phyloP scores from a whole-genome alignment of 2,113 vertebrate genomes.

The Trichomycterus rosablanca region DNA sequence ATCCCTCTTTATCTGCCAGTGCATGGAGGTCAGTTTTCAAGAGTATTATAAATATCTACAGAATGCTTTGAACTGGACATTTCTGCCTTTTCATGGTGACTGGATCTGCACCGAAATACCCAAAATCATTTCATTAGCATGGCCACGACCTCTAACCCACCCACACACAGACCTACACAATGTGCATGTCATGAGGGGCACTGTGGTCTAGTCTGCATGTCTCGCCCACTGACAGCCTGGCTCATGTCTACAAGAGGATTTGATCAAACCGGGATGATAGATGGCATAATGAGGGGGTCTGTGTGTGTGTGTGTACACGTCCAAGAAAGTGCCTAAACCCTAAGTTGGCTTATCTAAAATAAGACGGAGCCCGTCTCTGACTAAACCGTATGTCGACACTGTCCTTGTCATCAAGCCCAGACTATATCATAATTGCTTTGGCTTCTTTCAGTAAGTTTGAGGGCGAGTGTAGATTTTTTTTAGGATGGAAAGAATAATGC shows the following conservation, averaged over 20 bases:
- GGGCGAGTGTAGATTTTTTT: neutral
- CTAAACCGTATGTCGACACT: too few relatives aligned
- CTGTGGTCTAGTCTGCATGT: conserved; percentile 48
- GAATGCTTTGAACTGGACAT: conserved; percentile 36
- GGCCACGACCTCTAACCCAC: neutral
- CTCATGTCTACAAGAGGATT: conserved; percentile 46
- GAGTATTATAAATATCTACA: too few relatives aligned
- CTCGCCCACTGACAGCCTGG: conserved; percentile 48
- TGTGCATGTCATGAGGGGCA: conserved; percentile 11
- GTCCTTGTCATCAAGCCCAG: neutral
- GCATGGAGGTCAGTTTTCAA: too few relatives aligned
- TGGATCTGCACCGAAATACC: conserved; percentile 34
- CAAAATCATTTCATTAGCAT: conserved; percentile 8
- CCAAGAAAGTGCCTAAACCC: conserved; percentile 41
- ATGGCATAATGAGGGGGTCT: conserved; percentile 49
- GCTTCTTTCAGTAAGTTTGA: neutral
- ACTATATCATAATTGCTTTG: conserved; percentile 1
- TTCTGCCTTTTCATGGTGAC: conserved; percentile 35
- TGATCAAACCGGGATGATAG: conserved; percentile 58
- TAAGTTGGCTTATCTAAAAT: conserved; percentile 27
- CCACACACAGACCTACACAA: conserved; percentile 17
- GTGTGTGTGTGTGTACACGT: conserved; percentile 7
- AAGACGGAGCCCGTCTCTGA: conserved; percentile 4
- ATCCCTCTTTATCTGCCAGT: too few relatives aligned
- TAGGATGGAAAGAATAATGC: too few relatives aligned